Evolutionary conservation across 1,140 invertebrate species (phyloP), one percentile per base, ranked within the genome.

Genomic region (Drosophila willistoni): DNA sequence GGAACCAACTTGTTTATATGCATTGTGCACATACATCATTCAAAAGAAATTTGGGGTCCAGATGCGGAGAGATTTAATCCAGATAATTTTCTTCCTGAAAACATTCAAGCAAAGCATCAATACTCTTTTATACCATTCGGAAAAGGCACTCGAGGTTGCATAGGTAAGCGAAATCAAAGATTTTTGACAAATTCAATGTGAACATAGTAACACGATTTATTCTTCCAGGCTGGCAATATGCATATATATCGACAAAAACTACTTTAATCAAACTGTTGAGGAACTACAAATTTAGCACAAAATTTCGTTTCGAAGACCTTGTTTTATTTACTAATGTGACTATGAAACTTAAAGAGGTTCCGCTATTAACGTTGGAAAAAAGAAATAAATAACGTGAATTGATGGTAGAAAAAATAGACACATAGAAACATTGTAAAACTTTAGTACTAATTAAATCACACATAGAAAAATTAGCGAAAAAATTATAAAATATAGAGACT

Each of bases 81-180:
- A 2, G 81, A 91, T 39, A 68, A 86, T 42, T 92, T 92, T 55
- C 62, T 86, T 12, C 71, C 75, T 0, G 64, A 77, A 14, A 85
- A 89, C 22, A 63, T 75, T 25, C 34, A 60, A 10, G 63, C 36
- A 3, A 75, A 71, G 47, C 73, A 85, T 69, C 51, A 77, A 1
- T 90, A 77, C 59, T 66, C 73, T 1, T 91, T 71, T 55, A 76
- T 91, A 42, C 89, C 89, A 1, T 92, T 90, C 65, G 67, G 71
- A 7, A 79, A 73, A 19, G 91, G 87, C 12, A 76, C 70, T 19
- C 64, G 89, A 64, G 78, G 68, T 19, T 89, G 89, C 54, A 73
- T 82, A 63, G 87, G 87, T 80, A 19, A 36, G 34, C 3, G 7
- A 19, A 14, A 19, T 14, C 3, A 34, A 14, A 3, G 14, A 17